Conservation (phyloP, 2,888 invertebrate genomes). For the Charanyca ferruginea region DNA sequence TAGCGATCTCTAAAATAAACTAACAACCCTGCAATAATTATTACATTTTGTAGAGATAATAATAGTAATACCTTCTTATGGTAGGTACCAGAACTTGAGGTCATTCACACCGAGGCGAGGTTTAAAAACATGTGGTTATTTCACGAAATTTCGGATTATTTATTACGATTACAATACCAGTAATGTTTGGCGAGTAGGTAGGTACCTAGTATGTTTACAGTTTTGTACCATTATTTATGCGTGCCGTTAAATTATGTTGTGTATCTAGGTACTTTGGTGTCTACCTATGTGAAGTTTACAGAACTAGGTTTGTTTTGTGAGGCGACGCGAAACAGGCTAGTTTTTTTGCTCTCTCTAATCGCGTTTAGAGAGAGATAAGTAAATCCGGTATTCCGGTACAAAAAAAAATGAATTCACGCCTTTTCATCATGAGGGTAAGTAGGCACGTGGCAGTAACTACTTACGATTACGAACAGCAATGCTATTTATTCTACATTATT, state of each 20-base stretch:
- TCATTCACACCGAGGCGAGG: no score
- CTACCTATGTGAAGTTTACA: conserved; percentile 18
- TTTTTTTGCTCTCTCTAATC: conserved; percentile 22
- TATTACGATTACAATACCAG: conserved; percentile 17
- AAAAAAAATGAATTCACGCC: neutral
- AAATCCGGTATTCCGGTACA: conserved; percentile 11
- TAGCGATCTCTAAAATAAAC: no score
- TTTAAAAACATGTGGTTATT: conserved; percentile 13
- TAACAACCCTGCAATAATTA: conserved; percentile 13
- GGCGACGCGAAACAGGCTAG: conserved; percentile 8
- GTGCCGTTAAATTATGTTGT: conserved; percentile 4
- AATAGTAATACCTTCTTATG: conserved; percentile 25
- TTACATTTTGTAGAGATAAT: conserved; percentile 11
- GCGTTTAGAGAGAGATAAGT: conserved; percentile 2
- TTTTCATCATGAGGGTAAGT: neutral
- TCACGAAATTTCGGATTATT: neutral
- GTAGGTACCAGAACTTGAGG: conserved; percentile 37
- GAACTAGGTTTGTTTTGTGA: conserved; percentile 17
- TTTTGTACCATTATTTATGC: neutral
- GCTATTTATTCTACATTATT: no score
- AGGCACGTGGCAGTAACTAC: neutral
- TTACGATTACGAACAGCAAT: no score
- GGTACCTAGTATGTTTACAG: neutral
- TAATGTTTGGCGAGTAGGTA: conserved; percentile 2
- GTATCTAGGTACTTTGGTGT: neutral